Percentiles rank a stretch among this genome's conserved stretches.
phyloP scores from a whole-genome alignment of 2,888 invertebrate species.

The Schrankia costaestrigalis region DNA sequence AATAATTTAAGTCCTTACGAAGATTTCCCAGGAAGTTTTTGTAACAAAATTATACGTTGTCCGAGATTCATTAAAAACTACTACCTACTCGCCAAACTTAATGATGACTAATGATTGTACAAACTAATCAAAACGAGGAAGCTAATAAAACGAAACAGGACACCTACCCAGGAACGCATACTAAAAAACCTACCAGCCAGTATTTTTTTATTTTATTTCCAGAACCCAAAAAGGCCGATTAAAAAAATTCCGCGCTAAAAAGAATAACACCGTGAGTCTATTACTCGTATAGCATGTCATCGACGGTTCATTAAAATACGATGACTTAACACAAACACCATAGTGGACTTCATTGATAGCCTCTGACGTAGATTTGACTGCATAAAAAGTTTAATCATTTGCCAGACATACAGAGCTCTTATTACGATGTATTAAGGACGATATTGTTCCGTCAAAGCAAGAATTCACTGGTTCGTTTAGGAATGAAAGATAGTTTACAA shows the following conservation, averaged over 20 bases:
- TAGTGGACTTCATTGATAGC: slow-evolving; percentile 80
- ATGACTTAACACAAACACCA: slow-evolving; percentile 78
- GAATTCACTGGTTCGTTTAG: slow-evolving; percentile 58
- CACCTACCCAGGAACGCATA: slow-evolving; percentile 50
- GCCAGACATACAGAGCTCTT: slow-evolving; percentile 43
- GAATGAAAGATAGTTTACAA: slow-evolving; percentile 71
- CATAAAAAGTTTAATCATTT: slow-evolving; percentile 56
- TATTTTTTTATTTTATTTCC: slow-evolving; percentile 54
- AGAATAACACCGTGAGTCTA: slow-evolving; percentile 76
- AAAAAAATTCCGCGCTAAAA: slow-evolving; percentile 77
- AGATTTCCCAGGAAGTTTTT: slow-evolving; percentile 7
- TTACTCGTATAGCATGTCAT: slow-evolving; percentile 79
- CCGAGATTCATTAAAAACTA: slow-evolving; percentile 18
- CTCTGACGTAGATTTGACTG: slow-evolving; percentile 68
- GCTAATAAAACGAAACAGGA: slow-evolving; percentile 53
- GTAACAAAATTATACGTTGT: slow-evolving; percentile 10
- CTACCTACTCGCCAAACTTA: slow-evolving; percentile 30
- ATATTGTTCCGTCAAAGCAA: slow-evolving; percentile 29
- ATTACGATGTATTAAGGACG: slow-evolving; percentile 38
- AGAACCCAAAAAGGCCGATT: slow-evolving; percentile 56
- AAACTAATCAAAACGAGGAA: slow-evolving; percentile 48
- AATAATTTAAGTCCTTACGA: too few species aligned
- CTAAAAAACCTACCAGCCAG: slow-evolving; percentile 52
- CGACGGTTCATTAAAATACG: slow-evolving; percentile 79
- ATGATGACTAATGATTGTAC: slow-evolving; percentile 41